Conservation (phyloP, 2,888 invertebrate genomes). For the Caenorhabditis sp. region DNA sequence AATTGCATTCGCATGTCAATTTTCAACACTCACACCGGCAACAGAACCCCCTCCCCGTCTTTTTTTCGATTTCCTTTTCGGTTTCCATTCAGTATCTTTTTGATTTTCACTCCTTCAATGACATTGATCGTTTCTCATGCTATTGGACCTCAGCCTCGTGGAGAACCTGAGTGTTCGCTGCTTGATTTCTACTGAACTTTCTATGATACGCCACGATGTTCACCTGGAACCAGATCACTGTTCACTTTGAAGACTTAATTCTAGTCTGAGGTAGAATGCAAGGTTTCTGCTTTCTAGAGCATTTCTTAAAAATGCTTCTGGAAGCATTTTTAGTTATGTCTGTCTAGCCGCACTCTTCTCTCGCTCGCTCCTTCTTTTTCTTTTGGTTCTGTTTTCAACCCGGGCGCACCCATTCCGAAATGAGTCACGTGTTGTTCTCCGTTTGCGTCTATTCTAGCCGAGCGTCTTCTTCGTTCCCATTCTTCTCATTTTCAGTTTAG, state of each 20-base stretch:
- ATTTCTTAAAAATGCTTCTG: too few species aligned
- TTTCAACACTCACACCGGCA: too few species aligned
- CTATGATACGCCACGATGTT: too few species aligned
- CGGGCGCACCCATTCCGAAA: constrained; percentile 7
- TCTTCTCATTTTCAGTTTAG: constrained; percentile 1
- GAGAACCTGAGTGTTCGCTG: constrained; percentile 5
- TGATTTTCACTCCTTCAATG: neutral
- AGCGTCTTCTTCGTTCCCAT: neutral
- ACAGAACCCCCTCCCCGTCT: neutral
- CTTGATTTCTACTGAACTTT: constrained; percentile 6
- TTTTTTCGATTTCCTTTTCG: neutral
- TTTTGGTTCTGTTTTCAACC: neutral
- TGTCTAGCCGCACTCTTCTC: too few species aligned
- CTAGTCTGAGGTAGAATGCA: too few species aligned
- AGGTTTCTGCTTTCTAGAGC: too few species aligned
- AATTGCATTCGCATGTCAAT: constrained; percentile 17
- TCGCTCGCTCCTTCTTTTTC: neutral
- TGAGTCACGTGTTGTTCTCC: constrained; percentile 17
- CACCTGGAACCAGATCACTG: too few species aligned
- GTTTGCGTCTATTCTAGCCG: neutral
- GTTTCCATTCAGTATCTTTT: neutral
- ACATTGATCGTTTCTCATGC: neutral
- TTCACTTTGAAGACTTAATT: neutral
- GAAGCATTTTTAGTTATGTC: too few species aligned
- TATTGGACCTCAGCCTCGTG: neutral